These are phyloP conservation scores for Squalus acanthias DNA, from an alignment of 2,797 vertebrate genomes.

Conservation along the genomic window DNA sequence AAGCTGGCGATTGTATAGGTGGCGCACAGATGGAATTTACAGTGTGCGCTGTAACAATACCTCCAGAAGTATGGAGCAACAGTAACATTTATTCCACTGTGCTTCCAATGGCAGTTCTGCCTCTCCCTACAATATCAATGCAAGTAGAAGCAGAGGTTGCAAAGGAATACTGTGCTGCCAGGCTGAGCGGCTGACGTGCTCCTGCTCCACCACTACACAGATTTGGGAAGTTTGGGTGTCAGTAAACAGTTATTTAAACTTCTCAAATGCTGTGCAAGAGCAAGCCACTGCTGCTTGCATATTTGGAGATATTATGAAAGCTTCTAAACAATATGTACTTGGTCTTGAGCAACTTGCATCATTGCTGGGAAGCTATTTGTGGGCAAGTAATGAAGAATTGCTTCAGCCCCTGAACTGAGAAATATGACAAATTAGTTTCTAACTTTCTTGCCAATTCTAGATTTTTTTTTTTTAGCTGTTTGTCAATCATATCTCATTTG, in stretches of 20 bases:
- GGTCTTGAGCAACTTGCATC: not conserved
- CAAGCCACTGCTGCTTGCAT: not conserved
- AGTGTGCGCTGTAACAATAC: not conserved
- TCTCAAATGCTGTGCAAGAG: not conserved
- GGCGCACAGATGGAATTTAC: not conserved
- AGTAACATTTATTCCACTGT: not conserved
- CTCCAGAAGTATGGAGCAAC: not conserved
- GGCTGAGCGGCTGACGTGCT: not conserved
- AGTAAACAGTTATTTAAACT: not conserved
- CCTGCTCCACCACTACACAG: not conserved
- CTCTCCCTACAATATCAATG: not conserved
- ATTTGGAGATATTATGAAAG: not conserved
- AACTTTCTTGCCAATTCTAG: not conserved
- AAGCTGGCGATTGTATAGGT: not conserved
- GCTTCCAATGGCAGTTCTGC: not conserved
- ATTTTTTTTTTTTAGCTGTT: not conserved
- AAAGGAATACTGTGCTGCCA: not conserved
- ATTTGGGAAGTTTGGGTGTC: not conserved
- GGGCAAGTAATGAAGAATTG: not conserved
- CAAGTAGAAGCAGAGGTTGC: not conserved
- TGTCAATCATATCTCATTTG: not conserved
- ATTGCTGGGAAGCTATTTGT: not conserved
- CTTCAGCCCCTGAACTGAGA: not conserved
- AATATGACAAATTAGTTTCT: not conserved
- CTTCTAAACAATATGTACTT: not conserved